Conservation (phyloP, 92 coral and sea anemone genomes). For the Micromussa lordhowensis region DNA sequence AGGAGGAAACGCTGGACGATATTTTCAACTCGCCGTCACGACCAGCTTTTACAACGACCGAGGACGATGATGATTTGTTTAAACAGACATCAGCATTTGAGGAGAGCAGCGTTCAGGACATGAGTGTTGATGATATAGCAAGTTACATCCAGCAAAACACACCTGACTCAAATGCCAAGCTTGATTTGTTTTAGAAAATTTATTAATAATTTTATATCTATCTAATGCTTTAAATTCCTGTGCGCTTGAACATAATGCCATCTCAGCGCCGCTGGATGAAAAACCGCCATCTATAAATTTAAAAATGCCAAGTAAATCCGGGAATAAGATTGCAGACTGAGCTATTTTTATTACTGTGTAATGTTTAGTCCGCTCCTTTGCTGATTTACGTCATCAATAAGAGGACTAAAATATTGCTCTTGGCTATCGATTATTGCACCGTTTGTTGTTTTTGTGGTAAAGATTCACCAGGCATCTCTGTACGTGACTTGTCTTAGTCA, state of each 20-base stretch:
- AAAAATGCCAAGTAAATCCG: no score
- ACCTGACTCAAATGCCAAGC: constrained; percentile 62
- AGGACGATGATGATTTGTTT: constrained; percentile 90
- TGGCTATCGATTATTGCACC: background rate
- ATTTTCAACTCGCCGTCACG: constrained; percentile 79
- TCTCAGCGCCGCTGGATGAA: no score
- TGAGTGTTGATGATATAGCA: constrained; percentile 88
- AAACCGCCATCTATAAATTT: no score
- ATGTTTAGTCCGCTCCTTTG: background rate
- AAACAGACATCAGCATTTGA: constrained; percentile 43
- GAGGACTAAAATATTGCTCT: background rate
- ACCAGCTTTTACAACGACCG: constrained; percentile 70
- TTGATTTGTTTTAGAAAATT: constrained; percentile 78
- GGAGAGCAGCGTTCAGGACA: constrained; percentile 44
- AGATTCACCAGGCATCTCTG: background rate
- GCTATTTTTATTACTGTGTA: background rate
- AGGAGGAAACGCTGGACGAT: constrained; percentile 88
- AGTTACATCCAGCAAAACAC: constrained; percentile 91
- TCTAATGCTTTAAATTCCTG: no score
- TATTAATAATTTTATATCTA: no score
- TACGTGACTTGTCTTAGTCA: background rate
- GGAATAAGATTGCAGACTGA: no score
- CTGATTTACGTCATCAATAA: background rate
- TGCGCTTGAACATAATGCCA: no score
- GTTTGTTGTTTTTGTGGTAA: background rate